Conservation (phyloP, 2,888 invertebrate species). For the Tetheella fluctuosa region DNA sequence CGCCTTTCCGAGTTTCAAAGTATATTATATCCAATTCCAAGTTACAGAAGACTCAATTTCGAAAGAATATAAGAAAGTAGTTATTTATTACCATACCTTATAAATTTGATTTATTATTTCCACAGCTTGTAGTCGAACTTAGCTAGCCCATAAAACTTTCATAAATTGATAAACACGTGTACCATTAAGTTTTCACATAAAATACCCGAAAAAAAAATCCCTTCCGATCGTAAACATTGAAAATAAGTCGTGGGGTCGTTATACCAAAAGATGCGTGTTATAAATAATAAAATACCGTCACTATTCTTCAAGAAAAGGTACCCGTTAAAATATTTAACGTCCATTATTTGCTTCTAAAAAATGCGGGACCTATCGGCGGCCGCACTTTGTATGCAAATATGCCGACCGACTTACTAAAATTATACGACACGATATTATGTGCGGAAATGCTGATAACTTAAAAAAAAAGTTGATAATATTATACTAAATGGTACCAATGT, state of each 20-base stretch:
- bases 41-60: no score
- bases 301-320: conserved; percentile 54
- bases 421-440: conserved; percentile 22
- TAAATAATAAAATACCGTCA: conserved; percentile 65
- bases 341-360: conserved; percentile 64
- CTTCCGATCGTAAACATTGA: conserved; percentile 13
- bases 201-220: not conserved
- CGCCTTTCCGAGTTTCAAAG: no score
- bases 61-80: no score
- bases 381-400: conserved; percentile 68
- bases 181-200: not conserved
- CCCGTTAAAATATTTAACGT: conserved; percentile 68
- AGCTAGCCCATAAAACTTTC: not conserved
- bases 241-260: conserved; percentile 33
- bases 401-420: conserved; percentile 40
- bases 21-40: no score
- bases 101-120: not conserved
- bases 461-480: no score
- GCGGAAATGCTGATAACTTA: not conserved
- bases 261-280: conserved; percentile 41
- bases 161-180: not conserved
- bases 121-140: not conserved
- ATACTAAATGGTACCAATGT: no score
- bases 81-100: not conserved
- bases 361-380: conserved; percentile 60